Conservation (phyloP, 2,888 invertebrate species). For the Pterobdella sp. region DNA sequence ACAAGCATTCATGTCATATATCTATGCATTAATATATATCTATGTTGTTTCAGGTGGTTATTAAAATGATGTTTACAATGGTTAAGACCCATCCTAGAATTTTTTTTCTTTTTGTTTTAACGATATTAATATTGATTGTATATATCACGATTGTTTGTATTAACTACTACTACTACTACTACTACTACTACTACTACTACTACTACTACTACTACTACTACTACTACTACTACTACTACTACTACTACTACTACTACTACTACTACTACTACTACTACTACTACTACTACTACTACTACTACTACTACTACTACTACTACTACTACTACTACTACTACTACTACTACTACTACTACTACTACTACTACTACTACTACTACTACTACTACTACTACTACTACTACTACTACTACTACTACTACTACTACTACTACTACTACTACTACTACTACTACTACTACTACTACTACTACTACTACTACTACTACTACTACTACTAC, state of each 20-base stretch:
- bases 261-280: constrained; percentile 15
- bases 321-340: constrained; percentile 1
- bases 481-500: constrained; percentile 14
- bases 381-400: background rate
- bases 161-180: constrained; percentile 11
- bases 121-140: no score
- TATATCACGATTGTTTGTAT: no score
- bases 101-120: no score
- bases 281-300: background rate
- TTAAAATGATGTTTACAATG: no score
- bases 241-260: constrained; percentile 16
- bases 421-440: constrained; percentile 13
- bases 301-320: background rate
- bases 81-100: no score
- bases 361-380: background rate
- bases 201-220: constrained; percentile 14
- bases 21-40: no score
- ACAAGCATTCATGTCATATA: no score
- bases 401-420: background rate
- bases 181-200: constrained; percentile 13
- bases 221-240: constrained; percentile 16
- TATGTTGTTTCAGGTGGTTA: no score
- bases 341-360: background rate
- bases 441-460: constrained; percentile 15
- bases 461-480: constrained; percentile 13